Base-by-base conservation (phyloP, 2,888 invertebrate species). In the Laspeyria flexula region DNA sequence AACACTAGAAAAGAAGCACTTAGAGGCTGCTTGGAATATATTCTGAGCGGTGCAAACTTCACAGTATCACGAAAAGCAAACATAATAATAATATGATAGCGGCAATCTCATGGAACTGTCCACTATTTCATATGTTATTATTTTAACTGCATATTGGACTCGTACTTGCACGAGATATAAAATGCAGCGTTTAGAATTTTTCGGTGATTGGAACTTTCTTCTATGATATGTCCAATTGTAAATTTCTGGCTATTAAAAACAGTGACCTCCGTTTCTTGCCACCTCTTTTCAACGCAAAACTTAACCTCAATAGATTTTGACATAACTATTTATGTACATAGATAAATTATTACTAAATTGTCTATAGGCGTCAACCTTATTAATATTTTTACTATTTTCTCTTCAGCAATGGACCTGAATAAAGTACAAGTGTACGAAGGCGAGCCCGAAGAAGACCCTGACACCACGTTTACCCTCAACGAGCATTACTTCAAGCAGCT, bases 401-500 rank as follows among this genome's bases (percentile, higher is more conserved):
- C 83, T 78, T 11, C 83, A 93, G 93, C 93, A 0, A 55, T 93
- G 48, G 93, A 93, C 65, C 75, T 93, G 0, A 87, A 93, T 77
- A 77, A 83, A 16, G 85, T 91, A 16, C 71, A 43, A 1, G 92
- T 87, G 0, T 92, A 85, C 76, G 90, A 92, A 49, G 93, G 93
- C 0, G 92, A 90, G 43, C 91, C 91, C 0, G 83, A 82, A 1
- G 80, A 81, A 0, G 93, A 93, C 23, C 90, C 93, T 0, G 92
- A 93, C 65, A 85, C 86, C 2, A 92, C 92, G 0, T 83, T 93
- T 68, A 93, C 93, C 0, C 76, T 93, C 11, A 90, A 75, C 57
- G 93, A 92, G 57, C 80, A 87, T 37, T 79, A 85, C 68, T 90
- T 93, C 78, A 86, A 84, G 41, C 88, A 88, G 62, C 59, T 93